Evolutionary conservation across 2,888 invertebrate genomes (phyloP).

Genomic region (Lutraria lutraria): DNA sequence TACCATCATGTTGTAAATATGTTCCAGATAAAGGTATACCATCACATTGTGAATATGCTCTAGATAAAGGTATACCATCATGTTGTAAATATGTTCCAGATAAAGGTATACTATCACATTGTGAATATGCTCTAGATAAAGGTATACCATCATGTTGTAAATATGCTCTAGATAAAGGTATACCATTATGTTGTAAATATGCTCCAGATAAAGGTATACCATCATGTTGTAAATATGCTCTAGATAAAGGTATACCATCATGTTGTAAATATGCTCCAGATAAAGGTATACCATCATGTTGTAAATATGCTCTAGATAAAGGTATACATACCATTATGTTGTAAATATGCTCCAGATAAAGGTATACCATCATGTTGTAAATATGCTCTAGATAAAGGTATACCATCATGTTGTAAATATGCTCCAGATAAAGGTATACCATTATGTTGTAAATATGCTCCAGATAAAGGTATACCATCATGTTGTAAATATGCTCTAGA

Average conservation of each 20-base stretch:
- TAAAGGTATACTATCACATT: conserved; percentile 72
- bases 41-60: conserved; percentile 55
- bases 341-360: conserved; percentile 85
- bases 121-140: conserved; percentile 85
- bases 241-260: conserved; percentile 82
- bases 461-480: conserved; percentile 82
- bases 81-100: conserved; percentile 82
- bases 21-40: conserved; percentile 83
- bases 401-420: conserved; percentile 29
- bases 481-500: conserved; percentile 82
- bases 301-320: conserved; percentile 85
- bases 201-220: conserved; percentile 83
- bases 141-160: conserved; percentile 59
- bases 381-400: conserved; percentile 84
- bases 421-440: conserved; percentile 83
- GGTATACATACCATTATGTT: conserved; percentile 58
- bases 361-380: conserved; percentile 59
- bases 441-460: conserved; percentile 56
- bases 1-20: conserved; percentile 29
- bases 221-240: conserved; percentile 56
- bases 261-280: conserved; percentile 82
- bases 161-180: conserved; percentile 84
- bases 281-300: conserved; percentile 72
- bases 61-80: conserved; percentile 82
- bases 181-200: conserved; percentile 28